Evolutionary conservation across 2,113 vertebrate genomes (phyloP), one percentile per base, ranked within the genome.

Genomic region (Gobius niger): DNA sequence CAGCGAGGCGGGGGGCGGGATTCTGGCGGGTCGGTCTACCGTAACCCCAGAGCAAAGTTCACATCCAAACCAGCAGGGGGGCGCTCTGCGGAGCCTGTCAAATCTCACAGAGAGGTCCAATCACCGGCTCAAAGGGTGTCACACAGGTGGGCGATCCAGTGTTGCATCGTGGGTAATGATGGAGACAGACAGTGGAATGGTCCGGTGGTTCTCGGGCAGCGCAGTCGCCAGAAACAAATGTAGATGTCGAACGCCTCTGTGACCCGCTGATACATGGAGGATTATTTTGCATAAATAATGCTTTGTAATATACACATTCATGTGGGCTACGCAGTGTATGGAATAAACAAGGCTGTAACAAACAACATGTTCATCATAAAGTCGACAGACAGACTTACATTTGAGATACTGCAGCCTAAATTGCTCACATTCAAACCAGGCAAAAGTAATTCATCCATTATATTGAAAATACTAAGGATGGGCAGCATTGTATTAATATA

Each of bases 1-100:
- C n/a, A n/a, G n/a, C n/a, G n/a, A n/a, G n/a, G 24, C 59, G 53
- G 34, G 18, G 18, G 6, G 63, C 47, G 24, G 44, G 54, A 47
- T 61, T 72, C 47, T 49, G 13, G 16, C 4, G 51, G 44, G 40
- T 54, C 18, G 4, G 54, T 14, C 19, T 52, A 49, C 47, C 68
- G 34, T 81, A 78, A 85, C 69, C 71, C 34, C 41, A 49, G 24
- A 72, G 52, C 51, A 57, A 52, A 67, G 71, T 70, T 73, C 34
- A 70, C 61, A 40, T 73, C 13, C 41, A 6, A 24, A 61, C 13
- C 54, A 64, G 44, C 13, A 34, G 1, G 60, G 60, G 16, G 7
- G 3, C 41, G 13, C 9, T 13, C 1, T 9, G 12, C 57, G 4
- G 57, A 46, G 66, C 9, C 68, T 70, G 65, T 74, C 71, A 72